A percentile compares a stretch with the other conserved stretches of the same genome.
phyloP scores from a whole-genome alignment of 2,797 vertebrate genomes.

The Urocyon cinereoargenteus region DNA sequence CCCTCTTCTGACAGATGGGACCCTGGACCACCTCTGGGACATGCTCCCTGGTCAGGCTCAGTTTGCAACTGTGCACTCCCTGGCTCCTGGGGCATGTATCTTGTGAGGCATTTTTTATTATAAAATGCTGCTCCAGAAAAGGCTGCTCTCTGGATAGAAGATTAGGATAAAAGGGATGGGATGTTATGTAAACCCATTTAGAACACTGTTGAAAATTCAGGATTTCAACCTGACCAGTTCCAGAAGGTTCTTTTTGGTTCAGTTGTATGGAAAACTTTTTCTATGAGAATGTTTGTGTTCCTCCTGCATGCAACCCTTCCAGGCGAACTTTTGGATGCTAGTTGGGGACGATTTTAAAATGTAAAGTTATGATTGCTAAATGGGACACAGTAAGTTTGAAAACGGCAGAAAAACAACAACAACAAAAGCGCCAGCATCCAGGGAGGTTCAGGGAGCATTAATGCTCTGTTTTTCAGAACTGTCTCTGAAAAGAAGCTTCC shows the following conservation, averaged over 20 bases:
- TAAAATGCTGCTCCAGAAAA: background rate
- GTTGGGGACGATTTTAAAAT: background rate
- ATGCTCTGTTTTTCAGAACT: background rate
- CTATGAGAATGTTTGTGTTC: background rate
- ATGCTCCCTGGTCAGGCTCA: background rate
- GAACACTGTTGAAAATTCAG: constrained; percentile 26
- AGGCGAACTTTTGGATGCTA: background rate
- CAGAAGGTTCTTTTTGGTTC: background rate
- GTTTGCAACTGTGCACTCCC: accelerated
- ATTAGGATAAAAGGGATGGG: background rate
- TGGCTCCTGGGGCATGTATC: background rate
- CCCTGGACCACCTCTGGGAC: background rate
- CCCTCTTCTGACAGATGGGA: background rate
- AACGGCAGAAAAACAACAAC: background rate
- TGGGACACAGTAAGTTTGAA: background rate
- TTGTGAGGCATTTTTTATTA: background rate
- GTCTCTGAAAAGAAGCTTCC: background rate
- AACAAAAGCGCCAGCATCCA: background rate
- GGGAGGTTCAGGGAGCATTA: background rate
- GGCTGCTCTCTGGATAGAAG: background rate
- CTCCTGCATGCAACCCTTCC: background rate
- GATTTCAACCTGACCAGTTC: background rate
- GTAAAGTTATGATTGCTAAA: background rate
- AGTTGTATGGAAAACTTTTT: background rate
- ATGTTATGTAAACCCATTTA: background rate